phyloP scores from a whole-genome alignment of 2,888 invertebrate genomes.

The Axea sp. region DNA sequence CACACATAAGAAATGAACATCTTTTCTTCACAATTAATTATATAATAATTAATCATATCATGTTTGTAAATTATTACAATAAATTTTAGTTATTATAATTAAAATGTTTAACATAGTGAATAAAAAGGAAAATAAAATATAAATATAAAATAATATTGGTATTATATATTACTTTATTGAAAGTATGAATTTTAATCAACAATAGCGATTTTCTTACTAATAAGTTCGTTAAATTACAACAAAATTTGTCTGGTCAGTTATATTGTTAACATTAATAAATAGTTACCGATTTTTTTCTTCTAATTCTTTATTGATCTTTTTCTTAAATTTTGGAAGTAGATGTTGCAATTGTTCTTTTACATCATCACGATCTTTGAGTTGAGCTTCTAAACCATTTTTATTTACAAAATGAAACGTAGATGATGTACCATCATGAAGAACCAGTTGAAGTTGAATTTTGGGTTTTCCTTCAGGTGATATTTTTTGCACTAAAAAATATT shows the following conservation, averaged over 20 bases:
- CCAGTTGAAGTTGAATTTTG: conserved; percentile 98
- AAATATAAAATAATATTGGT: too few species aligned
- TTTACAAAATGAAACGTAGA: conserved; percentile 99
- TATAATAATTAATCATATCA: not conserved
- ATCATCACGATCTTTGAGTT: conserved; percentile 93
- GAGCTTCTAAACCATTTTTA: conserved; percentile 89
- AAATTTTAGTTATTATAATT: too few species aligned
- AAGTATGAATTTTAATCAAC: too few species aligned
- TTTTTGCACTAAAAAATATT: conserved; percentile 84
- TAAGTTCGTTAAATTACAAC: too few species aligned
- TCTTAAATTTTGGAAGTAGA: conserved; percentile 94
- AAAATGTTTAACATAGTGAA: too few species aligned
- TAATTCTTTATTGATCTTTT: conserved; percentile 93
- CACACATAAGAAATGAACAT: too few species aligned
- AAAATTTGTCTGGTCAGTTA: too few species aligned
- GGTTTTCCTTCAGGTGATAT: conserved; percentile 98
- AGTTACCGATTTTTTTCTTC: conserved; percentile 90
- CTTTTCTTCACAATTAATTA: too few species aligned
- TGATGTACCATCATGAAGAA: conserved; percentile 94
- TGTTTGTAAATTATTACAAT: too few species aligned
- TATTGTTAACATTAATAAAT: not conserved
- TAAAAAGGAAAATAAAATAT: too few species aligned
- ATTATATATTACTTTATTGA: not conserved
- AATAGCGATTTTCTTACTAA: too few species aligned
- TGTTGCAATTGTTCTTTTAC: conserved; percentile 95